phyloP scores from a whole-genome alignment of 2,113 vertebrate genomes.

The Tragulus kanchil region DNA sequence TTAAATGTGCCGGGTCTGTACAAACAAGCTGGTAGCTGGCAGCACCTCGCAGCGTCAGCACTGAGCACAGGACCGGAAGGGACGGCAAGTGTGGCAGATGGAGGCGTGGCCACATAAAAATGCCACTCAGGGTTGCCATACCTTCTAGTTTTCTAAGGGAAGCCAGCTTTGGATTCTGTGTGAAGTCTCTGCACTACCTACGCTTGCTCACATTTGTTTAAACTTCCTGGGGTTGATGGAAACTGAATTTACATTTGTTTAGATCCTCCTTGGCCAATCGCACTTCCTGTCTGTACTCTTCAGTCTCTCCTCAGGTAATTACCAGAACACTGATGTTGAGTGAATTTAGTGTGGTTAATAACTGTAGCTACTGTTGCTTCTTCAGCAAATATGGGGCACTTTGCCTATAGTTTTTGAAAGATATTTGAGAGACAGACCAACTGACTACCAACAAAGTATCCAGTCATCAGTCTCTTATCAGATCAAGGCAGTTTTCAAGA shows the following conservation, averaged over 20 bases:
- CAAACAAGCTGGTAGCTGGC: background rate
- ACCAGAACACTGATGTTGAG: background rate
- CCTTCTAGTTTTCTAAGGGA: background rate
- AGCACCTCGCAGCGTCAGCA: background rate
- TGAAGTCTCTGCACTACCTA: background rate
- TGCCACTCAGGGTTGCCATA: accelerated
- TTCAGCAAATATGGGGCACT: background rate
- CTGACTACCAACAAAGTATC: background rate
- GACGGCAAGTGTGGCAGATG: background rate
- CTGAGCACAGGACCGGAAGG: accelerated
- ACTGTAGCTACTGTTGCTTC: background rate
- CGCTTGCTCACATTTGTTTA: background rate
- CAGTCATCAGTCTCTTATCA: background rate
- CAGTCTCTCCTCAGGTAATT: background rate
- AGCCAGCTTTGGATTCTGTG: background rate
- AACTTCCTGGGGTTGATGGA: background rate
- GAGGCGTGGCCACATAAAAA: background rate
- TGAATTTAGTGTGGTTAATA: background rate
- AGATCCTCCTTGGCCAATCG: background rate
- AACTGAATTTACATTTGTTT: background rate
- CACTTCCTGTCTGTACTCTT: background rate
- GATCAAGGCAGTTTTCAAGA: background rate
- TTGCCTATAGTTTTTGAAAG: background rate
- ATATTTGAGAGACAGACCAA: background rate
- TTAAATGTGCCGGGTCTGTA: background rate